These are phyloP conservation scores for Sycobia sp. DNA, from an alignment of 1,140 invertebrate genomes.

Conservation along the genomic window DNA sequence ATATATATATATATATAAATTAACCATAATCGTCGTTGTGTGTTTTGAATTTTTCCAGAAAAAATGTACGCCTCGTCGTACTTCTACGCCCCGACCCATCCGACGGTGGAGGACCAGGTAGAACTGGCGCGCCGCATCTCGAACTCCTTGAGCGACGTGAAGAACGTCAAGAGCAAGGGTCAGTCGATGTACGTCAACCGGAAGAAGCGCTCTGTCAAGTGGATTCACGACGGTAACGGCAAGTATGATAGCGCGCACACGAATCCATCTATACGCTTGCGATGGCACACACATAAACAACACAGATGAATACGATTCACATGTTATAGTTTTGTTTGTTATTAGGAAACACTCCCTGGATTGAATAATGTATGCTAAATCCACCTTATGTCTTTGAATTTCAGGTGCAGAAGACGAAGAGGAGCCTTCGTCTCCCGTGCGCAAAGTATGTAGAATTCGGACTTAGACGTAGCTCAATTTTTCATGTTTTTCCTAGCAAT, in stretches of 20 bases:
- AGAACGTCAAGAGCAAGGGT: slow-evolving; percentile 89
- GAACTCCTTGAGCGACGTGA: slow-evolving; percentile 87
- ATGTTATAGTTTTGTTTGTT: too few species aligned
- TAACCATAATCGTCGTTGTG: too few species aligned
- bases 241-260: slow-evolving; percentile 38
- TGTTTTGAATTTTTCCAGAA: too few species aligned
- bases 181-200: slow-evolving; percentile 95
- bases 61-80: slow-evolving; percentile 92
- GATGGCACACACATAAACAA: slow-evolving; percentile 3
- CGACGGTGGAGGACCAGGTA: slow-evolving; percentile 94
- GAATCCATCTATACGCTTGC: not conserved
- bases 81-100: slow-evolving; percentile 90
- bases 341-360: too few species aligned
- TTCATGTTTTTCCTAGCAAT: too few species aligned
- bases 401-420: slow-evolving; percentile 53
- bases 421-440: slow-evolving; percentile 44
- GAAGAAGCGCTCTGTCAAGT: slow-evolving; percentile 90
- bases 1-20: too few species aligned
- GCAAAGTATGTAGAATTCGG: slow-evolving; percentile 47
- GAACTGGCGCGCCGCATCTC: slow-evolving; percentile 89
- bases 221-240: slow-evolving; percentile 89
- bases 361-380: too few species aligned
- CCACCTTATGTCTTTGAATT: slow-evolving; percentile 33
- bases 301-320: too few species aligned
- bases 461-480: too few species aligned